Evolutionary conservation across 2,888 invertebrate genomes (phyloP).

Genomic region (Drosophila neonasuta): DNA sequence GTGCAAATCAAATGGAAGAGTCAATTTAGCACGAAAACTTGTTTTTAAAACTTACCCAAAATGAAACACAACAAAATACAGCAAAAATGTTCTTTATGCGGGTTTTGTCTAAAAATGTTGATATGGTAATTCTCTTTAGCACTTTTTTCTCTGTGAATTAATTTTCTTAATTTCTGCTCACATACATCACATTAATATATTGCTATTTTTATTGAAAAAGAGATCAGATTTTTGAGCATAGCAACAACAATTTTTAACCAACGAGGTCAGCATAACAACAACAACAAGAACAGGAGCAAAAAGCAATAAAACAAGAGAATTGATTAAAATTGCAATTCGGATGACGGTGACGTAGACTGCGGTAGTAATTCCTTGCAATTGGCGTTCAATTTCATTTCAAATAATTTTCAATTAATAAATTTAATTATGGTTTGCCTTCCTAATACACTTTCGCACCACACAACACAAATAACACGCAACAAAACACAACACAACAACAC

Average conservation of each 20-base stretch:
- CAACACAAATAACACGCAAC: slow-evolving; percentile 48
- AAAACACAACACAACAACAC: slow-evolving; percentile 21
- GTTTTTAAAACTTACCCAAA: slow-evolving; percentile 58
- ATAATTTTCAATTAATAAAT: slow-evolving; percentile 49
- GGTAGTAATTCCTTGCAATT: slow-evolving; percentile 27
- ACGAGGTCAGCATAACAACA: slow-evolving; percentile 55
- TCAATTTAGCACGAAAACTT: slow-evolving; percentile 42
- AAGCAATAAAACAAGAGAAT: slow-evolving; percentile 9
- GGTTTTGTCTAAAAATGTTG: slow-evolving; percentile 20
- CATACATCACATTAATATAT: slow-evolving; percentile 22
- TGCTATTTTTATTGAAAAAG: slow-evolving; percentile 51
- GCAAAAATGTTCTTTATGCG: slow-evolving; percentile 13
- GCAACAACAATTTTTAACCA: slow-evolving; percentile 58
- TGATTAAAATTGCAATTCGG: slow-evolving; percentile 21
- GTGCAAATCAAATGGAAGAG: slow-evolving; percentile 31
- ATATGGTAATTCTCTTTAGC: slow-evolving; percentile 36
- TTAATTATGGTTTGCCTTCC: slow-evolving; percentile 46
- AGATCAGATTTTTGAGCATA: slow-evolving; percentile 46
- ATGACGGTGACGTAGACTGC: slow-evolving; percentile 1
- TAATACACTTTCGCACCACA: slow-evolving; percentile 45
- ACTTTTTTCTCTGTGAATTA: slow-evolving; percentile 19
- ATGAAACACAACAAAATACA: slow-evolving; percentile 20
- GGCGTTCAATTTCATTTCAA: slow-evolving; percentile 33
- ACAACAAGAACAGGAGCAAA: slow-evolving; percentile 24
- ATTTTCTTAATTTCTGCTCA: slow-evolving; percentile 10